A percentile compares a stretch with the other conserved stretches of the same genome.
Conservation (phyloP, 2,888 invertebrate genomes). For the Agrotis puta region DNA sequence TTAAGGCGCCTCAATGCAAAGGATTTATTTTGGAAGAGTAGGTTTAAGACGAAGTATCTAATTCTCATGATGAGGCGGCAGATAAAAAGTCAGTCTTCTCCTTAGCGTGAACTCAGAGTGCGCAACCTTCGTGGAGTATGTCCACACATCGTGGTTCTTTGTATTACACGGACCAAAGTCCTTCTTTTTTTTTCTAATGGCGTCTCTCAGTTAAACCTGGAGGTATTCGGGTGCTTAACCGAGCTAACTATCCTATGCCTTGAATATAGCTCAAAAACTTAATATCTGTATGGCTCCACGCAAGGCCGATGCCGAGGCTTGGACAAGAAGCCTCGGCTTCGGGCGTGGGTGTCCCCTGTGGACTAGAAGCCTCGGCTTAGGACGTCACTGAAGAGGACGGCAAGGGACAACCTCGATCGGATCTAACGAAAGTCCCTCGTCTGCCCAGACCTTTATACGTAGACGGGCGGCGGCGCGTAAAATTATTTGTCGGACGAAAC, state of each 20-base stretch:
- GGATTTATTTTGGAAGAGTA: too few relatives aligned
- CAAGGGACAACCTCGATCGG: neutral
- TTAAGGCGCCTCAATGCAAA: neutral
- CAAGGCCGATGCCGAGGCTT: neutral
- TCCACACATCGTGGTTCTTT: neutral
- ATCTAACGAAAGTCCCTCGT: slow-evolving; percentile 1
- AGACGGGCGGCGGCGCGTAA: slow-evolving; percentile 46
- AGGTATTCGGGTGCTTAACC: neutral
- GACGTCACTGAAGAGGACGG: neutral
- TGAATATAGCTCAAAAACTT: neutral
- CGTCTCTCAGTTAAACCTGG: neutral
- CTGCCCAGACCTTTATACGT: neutral
- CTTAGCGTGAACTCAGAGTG: too few relatives aligned
- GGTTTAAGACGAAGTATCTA: neutral
- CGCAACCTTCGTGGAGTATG: neutral
- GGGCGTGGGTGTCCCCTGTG: neutral
- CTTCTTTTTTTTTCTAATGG: too few relatives aligned
- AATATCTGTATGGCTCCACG: neutral
- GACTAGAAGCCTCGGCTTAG: neutral
- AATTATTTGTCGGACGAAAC: slow-evolving; percentile 59
- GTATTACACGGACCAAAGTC: neutral
- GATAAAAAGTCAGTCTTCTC: too few relatives aligned
- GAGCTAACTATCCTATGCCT: neutral
- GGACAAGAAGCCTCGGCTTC: neutral
- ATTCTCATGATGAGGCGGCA: neutral